A percentile compares a stretch with the other conserved stretches of the same genome.
phyloP scores from a whole-genome alignment of 2,113 vertebrate species.

The Xyrauchen texanus region DNA sequence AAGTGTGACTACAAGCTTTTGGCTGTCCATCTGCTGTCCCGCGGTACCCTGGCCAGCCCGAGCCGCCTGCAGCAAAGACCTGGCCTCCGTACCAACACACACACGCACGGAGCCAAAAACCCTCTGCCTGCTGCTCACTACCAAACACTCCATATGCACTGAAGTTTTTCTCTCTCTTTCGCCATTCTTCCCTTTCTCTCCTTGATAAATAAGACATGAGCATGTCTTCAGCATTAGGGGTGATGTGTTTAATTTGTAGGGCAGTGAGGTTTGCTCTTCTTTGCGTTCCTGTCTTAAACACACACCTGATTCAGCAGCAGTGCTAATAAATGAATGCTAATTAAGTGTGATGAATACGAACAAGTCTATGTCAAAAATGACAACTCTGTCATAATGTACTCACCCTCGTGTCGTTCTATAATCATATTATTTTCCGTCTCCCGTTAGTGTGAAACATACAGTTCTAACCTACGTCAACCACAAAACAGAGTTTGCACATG shows the following conservation, averaged over 20 bases:
- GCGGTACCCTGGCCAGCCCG: constrained; percentile 99
- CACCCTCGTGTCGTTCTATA: too few species aligned
- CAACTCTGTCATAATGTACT: too few species aligned
- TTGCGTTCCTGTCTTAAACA: background rate
- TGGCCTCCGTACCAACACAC: constrained; percentile 91
- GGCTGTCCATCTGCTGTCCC: constrained; percentile 99
- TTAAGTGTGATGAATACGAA: background rate
- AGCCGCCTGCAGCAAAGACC: constrained; percentile 99
- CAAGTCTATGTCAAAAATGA: too few species aligned
- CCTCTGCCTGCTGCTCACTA: constrained; percentile 99
- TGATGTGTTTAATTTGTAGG: constrained; percentile 52
- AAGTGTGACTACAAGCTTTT: constrained; percentile 99
- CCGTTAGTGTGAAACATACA: too few species aligned
- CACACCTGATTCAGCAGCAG: constrained; percentile 28
- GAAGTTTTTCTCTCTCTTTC: constrained; percentile 85
- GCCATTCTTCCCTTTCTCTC: constrained; percentile 13
- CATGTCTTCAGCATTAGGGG: constrained; percentile 13
- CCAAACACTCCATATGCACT: constrained; percentile 98
- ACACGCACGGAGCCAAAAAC: constrained; percentile 84
- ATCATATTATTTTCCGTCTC: too few species aligned
- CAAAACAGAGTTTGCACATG: too few species aligned
- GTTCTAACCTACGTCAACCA: too few species aligned
- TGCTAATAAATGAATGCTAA: too few species aligned
- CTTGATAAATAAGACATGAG: constrained; percentile 45
- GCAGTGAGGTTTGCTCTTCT: constrained; percentile 14